phyloP scores from a whole-genome alignment of 64 coral and sea anemone species.

The Montipora cactus region DNA sequence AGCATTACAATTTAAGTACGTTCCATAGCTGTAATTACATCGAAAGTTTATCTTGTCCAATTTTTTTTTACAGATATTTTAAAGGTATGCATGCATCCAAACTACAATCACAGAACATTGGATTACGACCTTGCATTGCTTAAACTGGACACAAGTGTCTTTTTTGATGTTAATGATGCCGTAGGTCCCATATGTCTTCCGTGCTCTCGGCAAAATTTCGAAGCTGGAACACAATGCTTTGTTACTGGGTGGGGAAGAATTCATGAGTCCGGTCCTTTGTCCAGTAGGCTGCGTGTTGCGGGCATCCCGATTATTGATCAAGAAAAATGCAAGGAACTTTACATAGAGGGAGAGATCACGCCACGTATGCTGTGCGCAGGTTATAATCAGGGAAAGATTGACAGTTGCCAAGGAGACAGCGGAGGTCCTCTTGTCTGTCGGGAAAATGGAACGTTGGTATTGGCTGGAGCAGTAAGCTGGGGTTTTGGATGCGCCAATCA shows the following conservation, averaged over 20 bases:
- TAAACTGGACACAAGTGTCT: constrained; percentile 33
- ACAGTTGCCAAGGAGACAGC: constrained; percentile 67
- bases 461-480: constrained; percentile 61
- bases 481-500: constrained; percentile 48
- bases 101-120: constrained; percentile 47
- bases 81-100: constrained; percentile 65
- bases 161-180: constrained; percentile 43
- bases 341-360: constrained; percentile 33
- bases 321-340: constrained; percentile 38
- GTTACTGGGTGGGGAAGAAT: constrained; percentile 73
- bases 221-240: constrained; percentile 11
- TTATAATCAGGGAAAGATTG: constrained; percentile 52
- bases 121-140: constrained; percentile 65
- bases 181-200: constrained; percentile 67
- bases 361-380: constrained; percentile 78
- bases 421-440: constrained; percentile 53
- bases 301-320: constrained; percentile 50
- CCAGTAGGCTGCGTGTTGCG: constrained; percentile 56
- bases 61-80: constrained; percentile 45
- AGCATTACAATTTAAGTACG: too few species aligned
- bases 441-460: constrained; percentile 24
- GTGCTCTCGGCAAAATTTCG: neutral
- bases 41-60: neutral
- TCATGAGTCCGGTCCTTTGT: constrained; percentile 6
- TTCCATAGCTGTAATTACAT: neutral